Conservation (phyloP, 1,140 invertebrate species). For the Paraescarpia echinospica region DNA sequence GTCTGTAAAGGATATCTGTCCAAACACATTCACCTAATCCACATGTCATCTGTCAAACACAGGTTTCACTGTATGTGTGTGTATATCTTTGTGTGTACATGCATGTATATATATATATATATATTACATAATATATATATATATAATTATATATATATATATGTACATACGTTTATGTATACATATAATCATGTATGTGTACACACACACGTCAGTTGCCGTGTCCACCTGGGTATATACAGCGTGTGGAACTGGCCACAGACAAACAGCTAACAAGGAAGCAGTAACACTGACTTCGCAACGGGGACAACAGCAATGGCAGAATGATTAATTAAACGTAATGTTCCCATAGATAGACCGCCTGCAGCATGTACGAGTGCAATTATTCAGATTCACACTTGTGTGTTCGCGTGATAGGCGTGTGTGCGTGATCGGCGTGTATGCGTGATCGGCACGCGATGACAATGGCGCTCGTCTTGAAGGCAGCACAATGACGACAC, state of each 20-base stretch:
- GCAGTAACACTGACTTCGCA: neutral
- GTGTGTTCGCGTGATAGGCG: neutral
- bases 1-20: neutral
- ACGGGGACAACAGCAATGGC: neutral
- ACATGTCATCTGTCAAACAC: neutral
- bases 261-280: neutral
- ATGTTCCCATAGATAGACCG: neutral
- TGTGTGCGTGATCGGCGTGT: neutral
- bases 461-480: neutral
- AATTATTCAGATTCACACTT: neutral
- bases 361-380: neutral
- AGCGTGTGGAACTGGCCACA: neutral
- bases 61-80: neutral
- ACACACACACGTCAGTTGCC: neutral
- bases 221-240: neutral
- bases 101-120: neutral
- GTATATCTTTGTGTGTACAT: neutral
- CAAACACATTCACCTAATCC: neutral
- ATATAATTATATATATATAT: neutral
- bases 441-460: too few relatives aligned
- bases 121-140: neutral
- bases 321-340: neutral
- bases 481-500: neutral
- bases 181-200: neutral
- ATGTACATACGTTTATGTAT: neutral